phyloP scores from a whole-genome alignment of 2,113 vertebrate species.

The Colinus virginianus region DNA sequence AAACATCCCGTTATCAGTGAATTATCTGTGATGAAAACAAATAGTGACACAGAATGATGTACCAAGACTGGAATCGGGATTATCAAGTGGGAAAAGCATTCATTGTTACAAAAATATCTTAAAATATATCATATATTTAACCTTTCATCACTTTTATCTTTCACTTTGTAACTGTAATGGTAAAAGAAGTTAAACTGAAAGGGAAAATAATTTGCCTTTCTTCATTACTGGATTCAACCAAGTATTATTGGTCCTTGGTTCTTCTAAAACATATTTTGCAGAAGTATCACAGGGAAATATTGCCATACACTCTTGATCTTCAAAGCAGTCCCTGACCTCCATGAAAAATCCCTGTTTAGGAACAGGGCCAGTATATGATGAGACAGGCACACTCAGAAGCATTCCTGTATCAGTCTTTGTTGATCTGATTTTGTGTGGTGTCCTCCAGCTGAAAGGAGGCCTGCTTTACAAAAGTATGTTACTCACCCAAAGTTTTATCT shows the following conservation, averaged over 20 bases:
- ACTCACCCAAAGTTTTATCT: neutral
- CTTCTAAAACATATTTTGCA: neutral
- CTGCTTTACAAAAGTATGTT: neutral
- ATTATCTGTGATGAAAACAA: no score
- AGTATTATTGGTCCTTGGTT: fast-evolving
- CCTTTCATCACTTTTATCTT: no score
- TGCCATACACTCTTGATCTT: neutral
- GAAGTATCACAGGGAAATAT: neutral
- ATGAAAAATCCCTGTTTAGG: neutral
- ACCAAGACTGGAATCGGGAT: no score
- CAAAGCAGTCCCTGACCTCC: neutral
- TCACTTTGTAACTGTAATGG: no score
- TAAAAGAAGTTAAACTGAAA: no score
- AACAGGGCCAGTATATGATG: neutral
- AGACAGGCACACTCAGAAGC: fast-evolving
- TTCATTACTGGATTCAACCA: neutral
- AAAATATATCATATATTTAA: no score
- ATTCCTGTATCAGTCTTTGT: neutral
- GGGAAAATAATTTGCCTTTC: no score
- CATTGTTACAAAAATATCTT: no score
- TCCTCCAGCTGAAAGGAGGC: neutral
- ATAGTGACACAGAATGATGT: no score
- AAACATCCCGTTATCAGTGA: no score
- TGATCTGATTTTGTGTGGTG: neutral
- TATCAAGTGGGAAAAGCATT: no score